phyloP scores from a whole-genome alignment of 2,797 vertebrate species.

The Pipistrellus kuhlii region DNA sequence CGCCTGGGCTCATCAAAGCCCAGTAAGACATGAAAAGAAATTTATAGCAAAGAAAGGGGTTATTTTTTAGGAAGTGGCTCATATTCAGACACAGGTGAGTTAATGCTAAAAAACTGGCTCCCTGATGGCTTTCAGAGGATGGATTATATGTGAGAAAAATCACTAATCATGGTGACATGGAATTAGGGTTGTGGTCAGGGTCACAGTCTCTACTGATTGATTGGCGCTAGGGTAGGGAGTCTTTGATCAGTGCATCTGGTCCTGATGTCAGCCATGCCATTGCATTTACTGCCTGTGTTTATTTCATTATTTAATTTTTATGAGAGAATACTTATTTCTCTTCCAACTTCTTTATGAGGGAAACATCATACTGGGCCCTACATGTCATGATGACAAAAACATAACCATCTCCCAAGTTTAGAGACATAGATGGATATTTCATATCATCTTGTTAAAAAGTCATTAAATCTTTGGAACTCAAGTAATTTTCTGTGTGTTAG shows the following conservation, averaged over 20 bases:
- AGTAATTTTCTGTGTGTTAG: background rate
- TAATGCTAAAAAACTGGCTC: background rate
- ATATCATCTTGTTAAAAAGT: constrained; percentile 36
- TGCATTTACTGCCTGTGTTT: constrained; percentile 41
- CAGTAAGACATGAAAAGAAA: background rate
- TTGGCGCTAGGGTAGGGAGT: background rate
- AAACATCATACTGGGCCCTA: background rate
- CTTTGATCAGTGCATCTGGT: background rate
- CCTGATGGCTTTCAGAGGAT: background rate
- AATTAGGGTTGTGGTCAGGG: background rate
- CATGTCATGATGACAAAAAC: background rate
- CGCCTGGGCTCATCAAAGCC: background rate
- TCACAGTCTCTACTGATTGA: background rate
- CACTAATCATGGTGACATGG: background rate
- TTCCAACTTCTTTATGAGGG: background rate
- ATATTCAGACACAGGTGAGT: background rate
- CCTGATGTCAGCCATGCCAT: background rate
- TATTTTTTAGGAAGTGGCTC: background rate
- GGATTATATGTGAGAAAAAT: too few relatives aligned
- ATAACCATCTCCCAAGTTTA: background rate
- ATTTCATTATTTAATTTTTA: constrained; percentile 45
- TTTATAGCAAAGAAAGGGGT: background rate
- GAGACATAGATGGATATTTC: constrained; percentile 29
- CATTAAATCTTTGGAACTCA: constrained; percentile 25
- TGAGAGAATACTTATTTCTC: background rate